These are phyloP conservation scores for Capromys pilorides DNA, from an alignment of 2,797 vertebrate genomes.

Conservation along the genomic window DNA sequence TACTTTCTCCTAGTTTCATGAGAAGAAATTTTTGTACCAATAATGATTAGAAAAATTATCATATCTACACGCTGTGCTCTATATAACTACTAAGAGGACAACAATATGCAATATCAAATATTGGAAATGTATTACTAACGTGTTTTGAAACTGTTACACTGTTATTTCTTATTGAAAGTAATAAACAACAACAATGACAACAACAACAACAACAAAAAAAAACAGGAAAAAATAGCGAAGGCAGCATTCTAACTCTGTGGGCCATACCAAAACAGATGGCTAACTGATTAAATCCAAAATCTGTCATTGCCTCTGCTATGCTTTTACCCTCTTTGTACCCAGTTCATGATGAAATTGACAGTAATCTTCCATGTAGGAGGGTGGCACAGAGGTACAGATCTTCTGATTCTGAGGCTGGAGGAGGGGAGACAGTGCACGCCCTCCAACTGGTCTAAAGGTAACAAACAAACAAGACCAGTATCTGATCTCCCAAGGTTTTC, in stretches of 20 bases:
- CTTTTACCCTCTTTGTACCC: background rate
- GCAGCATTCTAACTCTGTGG: background rate
- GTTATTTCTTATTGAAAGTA: no score
- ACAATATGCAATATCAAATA: no score
- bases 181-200: no score
- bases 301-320: background rate
- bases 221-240: background rate
- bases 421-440: background rate
- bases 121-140: no score
- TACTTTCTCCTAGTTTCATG: no score
- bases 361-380: background rate
- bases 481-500: background rate
- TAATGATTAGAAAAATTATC: no score
- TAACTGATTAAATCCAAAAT: background rate
- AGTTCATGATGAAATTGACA: background rate
- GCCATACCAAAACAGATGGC: background rate
- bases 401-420: background rate
- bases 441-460: background rate
- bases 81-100: no score
- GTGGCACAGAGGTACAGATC: accelerated
- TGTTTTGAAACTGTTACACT: no score
- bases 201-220: no score
- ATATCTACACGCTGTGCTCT: no score
- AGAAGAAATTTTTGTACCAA: no score
- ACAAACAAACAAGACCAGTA: background rate